Evolutionary conservation across 2,888 invertebrate genomes (phyloP), one percentile per base, ranked within the genome.

Genomic region (Hirtodrosophila alboralis): DNA sequence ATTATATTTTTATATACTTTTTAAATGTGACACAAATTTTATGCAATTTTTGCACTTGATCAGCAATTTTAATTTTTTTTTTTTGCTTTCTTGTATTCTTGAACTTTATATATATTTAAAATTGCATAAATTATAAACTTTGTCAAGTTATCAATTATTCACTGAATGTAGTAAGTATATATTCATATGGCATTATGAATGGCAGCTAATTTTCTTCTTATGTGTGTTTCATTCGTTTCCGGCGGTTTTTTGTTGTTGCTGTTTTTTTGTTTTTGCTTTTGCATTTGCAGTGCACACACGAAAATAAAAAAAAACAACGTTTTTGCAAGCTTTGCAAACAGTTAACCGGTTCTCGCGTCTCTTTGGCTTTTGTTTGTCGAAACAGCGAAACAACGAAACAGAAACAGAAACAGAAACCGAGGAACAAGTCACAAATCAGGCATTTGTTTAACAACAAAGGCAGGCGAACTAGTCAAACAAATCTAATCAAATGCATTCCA

Each of bases 401-500:
- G 31, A 45, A 41, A 52, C 21, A 40, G 30, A 45, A 37, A 59
- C 47, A 8, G 18, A 45, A 54, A 36, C 41, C 28, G 48, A 49
- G 23, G 13, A 27, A 41, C 44, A 31, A 54, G 47, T 66, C 61
- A 52, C 54, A 59, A 59, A 59, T 54, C 54, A 43, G 8, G 43
- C 53, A 45, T 68, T 62, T 71, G 75, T 71, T 71, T 75, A 70
- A 72, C 41, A 75, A 75, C 70, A 75, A 64, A 37, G 23, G 23
- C 23, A 23, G 23, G 7, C 23, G 2, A 23, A 23, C 23, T 5
- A 23, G 41, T 31, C 61, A 58, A 76, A 60, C 67, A 75, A 75
- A 71, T 83, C 65, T 66, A 83, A 75, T 71, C 71, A 83, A 71
- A 78, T 84, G 84, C 84, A 86, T 60, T 61, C 58, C 54, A 65